Percentiles rank a stretch among this genome's conserved stretches.
Conservation (phyloP, 2,113 vertebrate species). For the Halichoerus grypus region DNA sequence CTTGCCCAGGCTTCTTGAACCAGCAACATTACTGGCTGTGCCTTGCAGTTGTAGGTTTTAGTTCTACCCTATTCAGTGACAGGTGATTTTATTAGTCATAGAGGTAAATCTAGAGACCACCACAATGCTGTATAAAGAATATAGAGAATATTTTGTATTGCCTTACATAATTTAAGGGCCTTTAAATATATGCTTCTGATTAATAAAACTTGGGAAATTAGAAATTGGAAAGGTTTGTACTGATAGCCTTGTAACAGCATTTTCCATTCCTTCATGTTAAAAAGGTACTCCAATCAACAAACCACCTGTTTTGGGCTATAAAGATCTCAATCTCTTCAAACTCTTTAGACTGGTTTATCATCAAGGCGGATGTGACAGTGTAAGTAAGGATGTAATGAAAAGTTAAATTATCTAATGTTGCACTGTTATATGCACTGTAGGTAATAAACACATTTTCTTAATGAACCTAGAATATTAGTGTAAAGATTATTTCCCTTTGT, state of each 20-base stretch:
- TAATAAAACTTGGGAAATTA: conserved; percentile 26
- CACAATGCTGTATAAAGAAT: not conserved
- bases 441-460: conserved; percentile 46
- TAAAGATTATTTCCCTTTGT: conserved; percentile 52
- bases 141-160: not conserved
- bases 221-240: conserved; percentile 10
- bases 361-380: conserved; percentile 96
- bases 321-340: conserved; percentile 99
- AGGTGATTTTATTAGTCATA: not conserved
- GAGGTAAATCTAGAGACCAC: not conserved
- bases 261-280: conserved; percentile 55
- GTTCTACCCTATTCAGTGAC: not conserved
- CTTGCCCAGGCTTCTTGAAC: not conserved
- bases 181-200: conserved; percentile 10
- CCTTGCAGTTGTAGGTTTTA: not conserved
- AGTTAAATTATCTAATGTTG: not conserved
- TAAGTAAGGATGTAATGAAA: conserved; percentile 84
- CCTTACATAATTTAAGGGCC: not conserved
- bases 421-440: not conserved
- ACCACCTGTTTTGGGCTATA: conserved; percentile 98
- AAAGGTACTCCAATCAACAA: conserved; percentile 99
- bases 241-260: not conserved
- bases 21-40: not conserved
- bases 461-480: conserved; percentile 48
- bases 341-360: conserved; percentile 97